Conservation (phyloP, 2,888 invertebrate species). For the Pachycephus smyrnensis region DNA sequence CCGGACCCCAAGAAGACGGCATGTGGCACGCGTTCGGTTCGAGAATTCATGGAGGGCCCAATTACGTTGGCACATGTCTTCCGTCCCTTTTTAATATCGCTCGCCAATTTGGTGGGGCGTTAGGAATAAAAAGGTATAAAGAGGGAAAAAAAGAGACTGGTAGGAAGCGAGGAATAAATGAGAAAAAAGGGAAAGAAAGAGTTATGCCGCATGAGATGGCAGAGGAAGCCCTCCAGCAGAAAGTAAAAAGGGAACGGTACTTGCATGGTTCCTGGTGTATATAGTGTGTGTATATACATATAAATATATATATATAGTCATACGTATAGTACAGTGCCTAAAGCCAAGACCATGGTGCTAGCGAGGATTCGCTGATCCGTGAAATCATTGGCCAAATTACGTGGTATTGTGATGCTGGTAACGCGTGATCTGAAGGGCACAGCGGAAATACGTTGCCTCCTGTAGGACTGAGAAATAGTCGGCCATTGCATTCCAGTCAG, state of each 20-base stretch:
- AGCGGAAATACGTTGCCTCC: not conserved
- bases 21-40: constrained; percentile 42
- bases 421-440: not conserved
- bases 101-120: constrained; percentile 1
- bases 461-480: not conserved
- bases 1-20: constrained; percentile 21
- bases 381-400: constrained; percentile 38
- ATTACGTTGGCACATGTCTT: constrained; percentile 38
- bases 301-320: not conserved
- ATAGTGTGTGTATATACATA: too few relatives aligned
- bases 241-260: constrained; percentile 7
- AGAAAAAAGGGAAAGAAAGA: constrained; percentile 15
- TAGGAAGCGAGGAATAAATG: not conserved
- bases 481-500: not conserved
- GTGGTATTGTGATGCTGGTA: not conserved
- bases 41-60: constrained; percentile 33
- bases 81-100: not conserved
- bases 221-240: constrained; percentile 29
- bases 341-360: not conserved
- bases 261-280: not conserved
- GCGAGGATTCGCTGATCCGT: constrained; percentile 33
- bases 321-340: not conserved
- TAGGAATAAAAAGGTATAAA: not conserved
- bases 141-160: not conserved
- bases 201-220: constrained; percentile 16